Evolutionary conservation across 2,888 invertebrate species (phyloP).

Genomic region (Chrysolina americana): DNA sequence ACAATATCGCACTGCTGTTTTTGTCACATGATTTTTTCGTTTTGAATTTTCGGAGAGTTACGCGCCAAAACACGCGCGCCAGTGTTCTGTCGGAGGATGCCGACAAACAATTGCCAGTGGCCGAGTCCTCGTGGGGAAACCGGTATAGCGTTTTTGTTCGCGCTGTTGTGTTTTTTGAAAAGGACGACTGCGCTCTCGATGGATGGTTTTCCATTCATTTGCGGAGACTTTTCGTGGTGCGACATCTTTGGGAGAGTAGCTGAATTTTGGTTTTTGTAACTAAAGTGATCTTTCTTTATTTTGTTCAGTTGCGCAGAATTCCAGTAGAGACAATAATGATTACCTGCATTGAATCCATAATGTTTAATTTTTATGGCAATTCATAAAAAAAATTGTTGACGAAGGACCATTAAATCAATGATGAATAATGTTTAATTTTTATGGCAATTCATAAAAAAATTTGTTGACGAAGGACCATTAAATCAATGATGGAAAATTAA

Average conservation of each 20-base stretch:
- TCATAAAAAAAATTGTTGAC: too few relatives aligned
- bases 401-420: too few relatives aligned
- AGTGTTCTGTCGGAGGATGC: conserved; percentile 29
- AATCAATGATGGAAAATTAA: too few relatives aligned
- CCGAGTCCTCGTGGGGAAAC: conserved; percentile 21
- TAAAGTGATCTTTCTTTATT: neutral
- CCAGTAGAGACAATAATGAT: neutral
- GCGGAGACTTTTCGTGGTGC: neutral
- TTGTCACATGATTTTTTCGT: conserved; percentile 43
- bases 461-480: too few relatives aligned
- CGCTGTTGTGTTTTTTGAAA: conserved; percentile 37
- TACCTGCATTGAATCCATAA: too few relatives aligned
- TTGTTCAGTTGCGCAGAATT: neutral
- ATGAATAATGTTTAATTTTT: too few relatives aligned
- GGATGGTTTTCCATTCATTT: neutral
- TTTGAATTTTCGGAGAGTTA: conserved; percentile 26
- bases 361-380: too few relatives aligned
- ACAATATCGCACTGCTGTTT: conserved; percentile 34
- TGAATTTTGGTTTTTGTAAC: neutral
- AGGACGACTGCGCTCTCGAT: conserved; percentile 22
- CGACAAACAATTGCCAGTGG: conserved; percentile 35
- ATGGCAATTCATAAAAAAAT: too few relatives aligned
- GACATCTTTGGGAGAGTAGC: neutral
- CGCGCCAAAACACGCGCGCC: conserved; percentile 41
- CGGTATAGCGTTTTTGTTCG: conserved; percentile 32